phyloP scores from a whole-genome alignment of 35 echinoderm and acorn worm genomes.

The Hemicentrotus pulcherrimus region DNA sequence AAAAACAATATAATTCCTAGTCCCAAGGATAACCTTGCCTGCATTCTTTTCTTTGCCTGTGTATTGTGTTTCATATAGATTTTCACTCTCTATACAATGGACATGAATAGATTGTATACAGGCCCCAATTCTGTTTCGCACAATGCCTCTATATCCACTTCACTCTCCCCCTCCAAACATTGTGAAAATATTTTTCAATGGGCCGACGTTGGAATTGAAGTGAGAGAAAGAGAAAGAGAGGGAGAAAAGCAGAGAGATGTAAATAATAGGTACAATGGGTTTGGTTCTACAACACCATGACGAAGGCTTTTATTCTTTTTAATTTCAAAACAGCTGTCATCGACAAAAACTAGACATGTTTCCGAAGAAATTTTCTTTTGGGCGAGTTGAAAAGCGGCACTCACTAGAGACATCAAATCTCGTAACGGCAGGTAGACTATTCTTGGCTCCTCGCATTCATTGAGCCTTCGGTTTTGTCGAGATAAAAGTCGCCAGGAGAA shows the following conservation, averaged over 20 bases:
- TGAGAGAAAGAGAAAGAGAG: not conserved
- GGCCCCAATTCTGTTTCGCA: constrained; percentile 52
- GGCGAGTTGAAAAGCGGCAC: not conserved
- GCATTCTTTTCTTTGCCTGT: constrained; percentile 45
- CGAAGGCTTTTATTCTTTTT: constrained; percentile 37
- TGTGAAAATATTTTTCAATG: constrained; percentile 49
- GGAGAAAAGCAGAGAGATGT: not conserved
- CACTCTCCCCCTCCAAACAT: constrained; percentile 44
- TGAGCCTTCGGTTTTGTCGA: not conserved
- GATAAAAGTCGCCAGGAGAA: not conserved
- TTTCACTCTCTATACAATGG: constrained; percentile 47
- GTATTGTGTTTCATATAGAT: constrained; percentile 56
- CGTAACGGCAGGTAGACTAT: constrained; percentile 25
- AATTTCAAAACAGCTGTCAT: constrained; percentile 52
- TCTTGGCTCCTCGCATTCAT: not conserved
- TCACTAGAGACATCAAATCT: constrained; percentile 37
- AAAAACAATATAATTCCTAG: constrained; percentile 50
- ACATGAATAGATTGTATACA: constrained; percentile 47
- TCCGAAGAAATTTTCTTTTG: not conserved
- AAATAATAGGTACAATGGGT: constrained; percentile 44
- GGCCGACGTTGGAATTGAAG: constrained; percentile 5
- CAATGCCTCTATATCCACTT: constrained; percentile 48
- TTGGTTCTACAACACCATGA: not conserved
- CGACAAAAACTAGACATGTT: constrained; percentile 44
- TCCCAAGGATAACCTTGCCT: constrained; percentile 24